phyloP scores from a whole-genome alignment of 64 coral and sea anemone species.

The Platygyra sinensis region DNA sequence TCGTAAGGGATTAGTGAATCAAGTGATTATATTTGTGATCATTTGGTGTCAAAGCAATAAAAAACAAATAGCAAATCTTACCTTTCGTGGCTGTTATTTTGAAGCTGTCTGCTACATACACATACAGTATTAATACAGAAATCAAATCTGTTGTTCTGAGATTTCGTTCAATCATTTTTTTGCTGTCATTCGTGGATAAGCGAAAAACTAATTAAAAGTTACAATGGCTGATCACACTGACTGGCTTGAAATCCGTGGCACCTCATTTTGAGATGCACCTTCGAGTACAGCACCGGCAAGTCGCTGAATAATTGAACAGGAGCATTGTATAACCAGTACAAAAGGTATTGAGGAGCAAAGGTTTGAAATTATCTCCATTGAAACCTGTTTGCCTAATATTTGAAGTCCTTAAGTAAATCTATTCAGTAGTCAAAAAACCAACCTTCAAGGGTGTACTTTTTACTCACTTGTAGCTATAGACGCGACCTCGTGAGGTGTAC shows the following conservation, averaged over 20 bases:
- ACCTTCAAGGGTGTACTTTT: too few relatives aligned
- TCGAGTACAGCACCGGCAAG: constrained; percentile 39
- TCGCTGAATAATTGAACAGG: constrained; percentile 35
- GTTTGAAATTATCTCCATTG: not conserved
- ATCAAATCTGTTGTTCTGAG: constrained; percentile 8
- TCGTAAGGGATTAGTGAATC: not conserved
- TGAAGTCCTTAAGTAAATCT: not conserved
- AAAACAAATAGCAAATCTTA: not conserved
- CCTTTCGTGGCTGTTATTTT: constrained; percentile 2
- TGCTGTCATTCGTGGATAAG: not conserved
- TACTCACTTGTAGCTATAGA: too few relatives aligned
- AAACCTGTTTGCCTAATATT: not conserved
- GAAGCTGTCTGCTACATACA: constrained; percentile 6
- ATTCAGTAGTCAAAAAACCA: too few relatives aligned
- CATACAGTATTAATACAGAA: constrained; percentile 4
- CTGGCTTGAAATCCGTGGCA: not conserved
- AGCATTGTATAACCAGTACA: not conserved
- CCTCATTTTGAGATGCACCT: not conserved
- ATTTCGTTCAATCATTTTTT: not conserved
- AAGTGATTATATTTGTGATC: not conserved
- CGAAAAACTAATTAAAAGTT: not conserved
- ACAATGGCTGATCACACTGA: not conserved
- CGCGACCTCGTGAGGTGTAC: too few relatives aligned
- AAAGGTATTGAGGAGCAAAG: not conserved
- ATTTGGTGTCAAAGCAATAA: not conserved